phyloP scores from a whole-genome alignment of 2,888 invertebrate species.

The Pseudoips prasinana region DNA sequence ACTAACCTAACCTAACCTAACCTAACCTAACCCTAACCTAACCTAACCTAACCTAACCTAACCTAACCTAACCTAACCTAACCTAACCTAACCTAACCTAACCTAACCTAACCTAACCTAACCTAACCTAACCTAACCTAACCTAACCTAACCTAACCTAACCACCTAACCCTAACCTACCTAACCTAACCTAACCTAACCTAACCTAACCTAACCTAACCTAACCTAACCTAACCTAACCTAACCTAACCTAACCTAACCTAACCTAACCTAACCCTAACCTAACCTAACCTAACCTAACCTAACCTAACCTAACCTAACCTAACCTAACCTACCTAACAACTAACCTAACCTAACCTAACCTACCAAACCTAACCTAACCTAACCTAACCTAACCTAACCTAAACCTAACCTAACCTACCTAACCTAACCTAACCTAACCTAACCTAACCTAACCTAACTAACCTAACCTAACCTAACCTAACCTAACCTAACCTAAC shows the following conservation, averaged over 20 bases:
- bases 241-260: slow-evolving; percentile 23
- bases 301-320: slow-evolving; percentile 31
- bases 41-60: too few species aligned
- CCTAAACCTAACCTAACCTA: too few species aligned
- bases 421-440: slow-evolving; percentile 25
- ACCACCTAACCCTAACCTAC: slow-evolving; percentile 21
- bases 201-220: slow-evolving; percentile 25
- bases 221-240: slow-evolving; percentile 24
- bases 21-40: too few species aligned
- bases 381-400: too few species aligned
- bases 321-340: slow-evolving; percentile 26
- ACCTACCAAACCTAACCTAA: too few species aligned
- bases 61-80: slow-evolving; percentile 29
- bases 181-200: slow-evolving; percentile 23
- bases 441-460: too few species aligned
- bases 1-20: slow-evolving; percentile 23
- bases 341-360: too few species aligned
- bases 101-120: slow-evolving; percentile 28
- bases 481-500: slow-evolving; percentile 20
- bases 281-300: slow-evolving; percentile 30
- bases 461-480: too few species aligned
- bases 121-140: slow-evolving; percentile 27
- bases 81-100: slow-evolving; percentile 29
- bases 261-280: slow-evolving; percentile 23
- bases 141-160: slow-evolving; percentile 29